A percentile compares a stretch with the other conserved stretches of the same genome.
These are phyloP conservation scores for Ferdinandea cuprea DNA, from an alignment of 2,888 invertebrate genomes.

Conservation along the genomic window DNA sequence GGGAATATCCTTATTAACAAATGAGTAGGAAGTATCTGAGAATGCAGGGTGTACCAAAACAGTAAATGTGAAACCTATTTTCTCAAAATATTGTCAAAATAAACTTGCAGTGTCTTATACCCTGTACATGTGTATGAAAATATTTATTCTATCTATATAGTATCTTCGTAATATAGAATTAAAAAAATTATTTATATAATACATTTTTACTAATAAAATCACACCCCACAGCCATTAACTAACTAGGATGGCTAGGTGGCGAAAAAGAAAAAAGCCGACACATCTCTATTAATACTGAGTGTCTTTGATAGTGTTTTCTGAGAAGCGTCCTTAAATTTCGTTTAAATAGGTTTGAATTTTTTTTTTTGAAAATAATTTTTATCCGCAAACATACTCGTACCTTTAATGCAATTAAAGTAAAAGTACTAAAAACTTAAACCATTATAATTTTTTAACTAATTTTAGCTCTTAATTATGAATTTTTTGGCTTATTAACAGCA, in stretches of 20 bases:
- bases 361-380: slow-evolving; percentile 34
- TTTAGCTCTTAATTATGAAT: slow-evolving; percentile 50
- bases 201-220: background rate
- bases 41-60: background rate
- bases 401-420: slow-evolving; percentile 9
- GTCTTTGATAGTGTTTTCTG: background rate
- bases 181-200: no score
- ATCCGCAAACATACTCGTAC: slow-evolving; percentile 2
- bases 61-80: background rate
- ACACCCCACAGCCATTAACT: background rate
- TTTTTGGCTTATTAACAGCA: slow-evolving; percentile 56
- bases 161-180: background rate
- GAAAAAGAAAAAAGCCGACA: slow-evolving; percentile 7
- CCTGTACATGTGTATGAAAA: background rate
- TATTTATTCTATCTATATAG: slow-evolving; percentile 21
- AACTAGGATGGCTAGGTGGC: background rate
- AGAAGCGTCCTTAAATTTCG: slow-evolving; percentile 1
- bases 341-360: slow-evolving; percentile 5
- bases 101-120: background rate
- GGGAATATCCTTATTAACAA: background rate
- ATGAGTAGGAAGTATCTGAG: slow-evolving; percentile 4
- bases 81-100: background rate
- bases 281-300: slow-evolving; percentile 34
- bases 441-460: slow-evolving; percentile 29
- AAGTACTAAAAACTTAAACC: slow-evolving; percentile 12